Evolutionary conservation across 2,113 vertebrate species (phyloP).

Genomic region (Actenoides lindsayi): DNA sequence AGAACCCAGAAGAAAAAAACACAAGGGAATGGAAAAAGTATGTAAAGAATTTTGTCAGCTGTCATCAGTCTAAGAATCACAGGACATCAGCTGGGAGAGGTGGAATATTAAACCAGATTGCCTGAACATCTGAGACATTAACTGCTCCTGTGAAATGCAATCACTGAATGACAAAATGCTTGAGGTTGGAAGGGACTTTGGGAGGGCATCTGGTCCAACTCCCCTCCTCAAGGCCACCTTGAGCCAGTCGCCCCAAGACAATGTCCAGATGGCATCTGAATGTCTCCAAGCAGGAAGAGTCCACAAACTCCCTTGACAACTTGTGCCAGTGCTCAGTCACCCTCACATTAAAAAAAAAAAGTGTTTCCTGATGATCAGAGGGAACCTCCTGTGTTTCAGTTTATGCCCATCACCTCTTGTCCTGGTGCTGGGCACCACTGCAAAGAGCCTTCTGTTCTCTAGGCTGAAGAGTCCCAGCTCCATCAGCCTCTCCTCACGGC

Average conservation of each 20-base stretch:
- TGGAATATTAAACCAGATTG: neutral
- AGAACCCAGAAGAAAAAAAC: neutral
- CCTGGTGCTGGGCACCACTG: neutral
- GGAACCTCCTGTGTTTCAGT: too few species aligned
- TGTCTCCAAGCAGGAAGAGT: neutral
- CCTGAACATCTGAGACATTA: neutral
- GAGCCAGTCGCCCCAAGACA: neutral
- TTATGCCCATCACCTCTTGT: too few species aligned
- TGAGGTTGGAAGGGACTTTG: neutral
- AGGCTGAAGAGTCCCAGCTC: neutral
- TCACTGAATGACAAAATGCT: neutral
- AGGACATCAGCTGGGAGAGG: neutral
- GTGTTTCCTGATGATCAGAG: too few species aligned
- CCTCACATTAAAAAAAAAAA: neutral
- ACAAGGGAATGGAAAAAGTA: neutral
- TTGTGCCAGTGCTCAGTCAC: neutral
- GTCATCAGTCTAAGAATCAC: neutral
- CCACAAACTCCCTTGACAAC: neutral
- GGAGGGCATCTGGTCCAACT: neutral
- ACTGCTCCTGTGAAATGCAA: neutral
- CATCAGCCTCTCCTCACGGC: neutral
- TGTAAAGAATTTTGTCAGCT: neutral
- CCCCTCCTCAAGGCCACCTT: neutral
- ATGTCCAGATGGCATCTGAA: neutral
- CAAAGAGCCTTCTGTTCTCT: neutral